Evolutionary conservation across 2,888 invertebrate species (phyloP), one percentile per base, ranked within the genome.

Genomic region (Tachina lurida): DNA sequence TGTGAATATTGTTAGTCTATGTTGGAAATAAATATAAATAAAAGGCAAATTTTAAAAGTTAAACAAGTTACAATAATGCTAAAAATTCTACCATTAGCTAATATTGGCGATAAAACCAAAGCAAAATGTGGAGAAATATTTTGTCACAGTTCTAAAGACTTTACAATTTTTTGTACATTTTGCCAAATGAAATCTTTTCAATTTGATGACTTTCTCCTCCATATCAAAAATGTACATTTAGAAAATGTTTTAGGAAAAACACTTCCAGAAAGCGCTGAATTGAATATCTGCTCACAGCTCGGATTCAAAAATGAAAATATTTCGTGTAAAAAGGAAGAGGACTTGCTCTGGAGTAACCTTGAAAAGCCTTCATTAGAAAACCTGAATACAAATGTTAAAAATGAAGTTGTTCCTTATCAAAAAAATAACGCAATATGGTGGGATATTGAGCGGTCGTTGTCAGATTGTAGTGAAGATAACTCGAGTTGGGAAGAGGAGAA

Each of bases 121-220:
- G 89, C 89, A 58, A 91, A 90, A 87, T 91, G 91, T 84, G 91
- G 90, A 17, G 91, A 91, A 79, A 89, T 91, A 70, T 91, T 89
- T 87, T 91, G 88, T 67, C 90, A 90, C 63, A 90, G 88, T 71
- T 84, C 89, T 22, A 87, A 88, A 43, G 89, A 89, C 75, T 91
- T 89, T 76, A 91, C 90, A 19, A 91, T 91, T 22, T 87, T 89
- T 70, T 91, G 91, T 52, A 87, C 88, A 39, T 89, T 91, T 70
- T 91, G 91, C 74, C 88, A 89, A 43, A 88, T 91, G 87, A 91
- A 91, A 81, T 86, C 89, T 47, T 91, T 91, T 65, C 88, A 89
- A 9, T 91, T 90, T 41, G 87, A 87, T 7, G 91, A 91, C 58
- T 91, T 91, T 79, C 79, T 91, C 56, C 80, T 89, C 19, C 91